phyloP scores from a whole-genome alignment of 2,797 vertebrate species.

The Alca torda region DNA sequence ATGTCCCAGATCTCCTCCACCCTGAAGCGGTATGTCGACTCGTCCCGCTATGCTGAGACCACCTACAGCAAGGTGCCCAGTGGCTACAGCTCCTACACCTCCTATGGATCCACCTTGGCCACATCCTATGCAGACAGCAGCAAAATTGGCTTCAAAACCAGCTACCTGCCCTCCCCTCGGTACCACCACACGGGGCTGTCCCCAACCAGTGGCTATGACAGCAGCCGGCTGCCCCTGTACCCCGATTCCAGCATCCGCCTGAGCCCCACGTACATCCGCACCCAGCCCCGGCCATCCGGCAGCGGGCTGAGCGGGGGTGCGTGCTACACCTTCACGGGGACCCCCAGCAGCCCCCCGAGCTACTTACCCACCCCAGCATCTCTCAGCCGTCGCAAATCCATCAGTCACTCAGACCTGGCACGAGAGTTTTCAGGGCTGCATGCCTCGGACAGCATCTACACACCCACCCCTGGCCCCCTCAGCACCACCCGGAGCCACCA shows the following conservation, averaged over 20 bases:
- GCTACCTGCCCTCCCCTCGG: conserved; percentile 78
- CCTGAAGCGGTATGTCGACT: conserved; percentile 87
- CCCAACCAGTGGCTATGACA: conserved; percentile 79
- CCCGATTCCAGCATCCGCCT: conserved; percentile 79
- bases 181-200: conserved; percentile 70
- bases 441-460: conserved; percentile 60
- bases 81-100: conserved; percentile 88
- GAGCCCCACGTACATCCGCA: conserved; percentile 82
- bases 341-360: conserved; percentile 75
- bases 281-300: conserved; percentile 72
- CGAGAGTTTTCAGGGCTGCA: conserved; percentile 86
- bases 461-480: background rate
- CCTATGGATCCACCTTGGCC: conserved; percentile 82
- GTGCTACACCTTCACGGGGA: conserved; percentile 70
- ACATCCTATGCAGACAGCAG: conserved; percentile 81
- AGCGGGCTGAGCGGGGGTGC: conserved; percentile 80
- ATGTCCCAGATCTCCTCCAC: conserved; percentile 96
- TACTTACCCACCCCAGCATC: conserved; percentile 77
- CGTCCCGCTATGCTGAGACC: conserved; percentile 78
- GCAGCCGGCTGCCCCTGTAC: conserved; percentile 80
- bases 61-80: conserved; percentile 81
- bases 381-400: conserved; percentile 86
- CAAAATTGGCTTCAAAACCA: conserved; percentile 83
- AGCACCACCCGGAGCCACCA: conserved; percentile 71
- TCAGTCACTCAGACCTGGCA: conserved; percentile 92